Evolutionary conservation across 2,888 invertebrate species (phyloP), one percentile per base, ranked within the genome.

Genomic region (Heterodera filipjevi): DNA sequence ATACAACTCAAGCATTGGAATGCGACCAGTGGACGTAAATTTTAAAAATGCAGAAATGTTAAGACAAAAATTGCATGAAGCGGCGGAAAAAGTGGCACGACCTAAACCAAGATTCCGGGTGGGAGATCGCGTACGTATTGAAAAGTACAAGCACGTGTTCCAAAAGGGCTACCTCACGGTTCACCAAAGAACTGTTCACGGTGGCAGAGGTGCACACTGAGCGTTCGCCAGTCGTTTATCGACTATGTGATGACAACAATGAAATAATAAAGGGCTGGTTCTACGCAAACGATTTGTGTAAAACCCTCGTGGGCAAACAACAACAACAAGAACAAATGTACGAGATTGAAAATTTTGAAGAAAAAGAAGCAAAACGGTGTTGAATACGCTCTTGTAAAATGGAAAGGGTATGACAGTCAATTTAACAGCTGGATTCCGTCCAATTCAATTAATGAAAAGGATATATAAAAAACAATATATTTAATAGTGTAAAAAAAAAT

Each of bases 141-240:
- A 46, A 27, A 46, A 53, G 30, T n/a, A 78, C 3, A 77, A 77
- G 46, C 46, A 77, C 19, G 53, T 66, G 16, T 77, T 77, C 49
- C 79, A 64, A 32, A 77, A 77, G n/a, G 78, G 78, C 64, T 77
- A 77, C n/a, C 3, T 77, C 44, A 79, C 78, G 27, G 16, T 78
- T 78, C 53, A 77, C 78, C 5, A 59, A 79, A 33, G 77, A 78
- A 32, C 14, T 78, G 27, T 78, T 77, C 72, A 30, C 27, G 2
- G 66, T 75, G 22, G 44, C 64, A 30, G n/a, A 75, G n/a, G 39
- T 75, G 33, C 75, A 59, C n/a, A 27, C 33, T 14, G 70, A 30
- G 32, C 70, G 32, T 22, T 30, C 19, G 22, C 74, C 77, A 6
- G 32, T 49, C 8, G 75, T 32, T 0, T 77, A 74, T 77, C n/a